Conservation (phyloP, 2,113 vertebrate species). For the Chlamydotis undulata region DNA sequence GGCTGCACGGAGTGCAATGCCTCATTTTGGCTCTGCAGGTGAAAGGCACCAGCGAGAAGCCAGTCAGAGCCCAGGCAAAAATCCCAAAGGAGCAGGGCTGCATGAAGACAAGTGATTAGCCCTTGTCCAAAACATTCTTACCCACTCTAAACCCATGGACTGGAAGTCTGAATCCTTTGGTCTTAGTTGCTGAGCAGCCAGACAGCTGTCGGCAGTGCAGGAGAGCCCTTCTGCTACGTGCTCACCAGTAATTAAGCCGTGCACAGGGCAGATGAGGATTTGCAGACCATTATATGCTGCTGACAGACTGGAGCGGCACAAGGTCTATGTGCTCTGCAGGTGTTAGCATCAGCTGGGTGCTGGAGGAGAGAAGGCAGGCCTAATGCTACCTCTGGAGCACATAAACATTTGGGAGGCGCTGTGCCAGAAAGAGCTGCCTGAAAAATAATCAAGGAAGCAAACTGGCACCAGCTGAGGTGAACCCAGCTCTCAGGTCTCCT, state of each 20-base stretch:
- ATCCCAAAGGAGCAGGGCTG: not conserved
- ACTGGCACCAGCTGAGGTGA: not conserved
- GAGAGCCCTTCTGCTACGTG: not conserved
- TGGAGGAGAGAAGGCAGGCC: not conserved
- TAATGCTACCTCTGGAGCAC: not conserved
- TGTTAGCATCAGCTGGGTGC: not conserved
- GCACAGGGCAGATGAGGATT: not conserved
- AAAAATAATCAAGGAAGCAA: not conserved
- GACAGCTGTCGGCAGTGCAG: not conserved
- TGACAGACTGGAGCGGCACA: not conserved
- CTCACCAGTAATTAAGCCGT: not conserved
- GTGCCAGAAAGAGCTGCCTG: not conserved
- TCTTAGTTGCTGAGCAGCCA: not conserved
- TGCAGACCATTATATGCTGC: not conserved
- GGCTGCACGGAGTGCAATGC: not conserved
- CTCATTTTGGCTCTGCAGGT: not conserved
- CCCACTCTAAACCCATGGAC: not conserved
- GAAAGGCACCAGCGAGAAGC: not conserved
- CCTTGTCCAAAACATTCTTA: not conserved
- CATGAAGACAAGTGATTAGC: accelerated
- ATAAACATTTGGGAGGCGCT: not conserved
- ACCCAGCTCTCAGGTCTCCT: not conserved
- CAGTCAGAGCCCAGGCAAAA: not conserved
- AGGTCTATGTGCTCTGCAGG: not conserved
- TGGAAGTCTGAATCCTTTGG: not conserved